A percentile compares a stretch with the other conserved stretches of the same genome.
These are phyloP conservation scores for Meliscaeva auricollis DNA, from an alignment of 2,888 invertebrate species.

Conservation along the genomic window DNA sequence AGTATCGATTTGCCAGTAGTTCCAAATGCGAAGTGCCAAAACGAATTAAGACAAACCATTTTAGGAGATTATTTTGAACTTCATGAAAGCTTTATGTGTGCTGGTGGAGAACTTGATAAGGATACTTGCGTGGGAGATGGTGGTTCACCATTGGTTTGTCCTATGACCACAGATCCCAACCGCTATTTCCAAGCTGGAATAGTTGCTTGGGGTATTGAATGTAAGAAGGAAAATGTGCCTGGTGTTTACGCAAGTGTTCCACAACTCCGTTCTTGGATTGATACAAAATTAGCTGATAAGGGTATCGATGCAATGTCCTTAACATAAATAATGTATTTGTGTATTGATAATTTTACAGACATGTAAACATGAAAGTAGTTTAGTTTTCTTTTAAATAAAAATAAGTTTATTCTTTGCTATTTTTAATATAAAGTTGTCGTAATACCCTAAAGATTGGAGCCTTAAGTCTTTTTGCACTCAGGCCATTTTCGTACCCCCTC, in stretches of 20 bases:
- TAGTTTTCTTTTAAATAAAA: too few species aligned
- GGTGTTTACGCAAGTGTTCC: slow-evolving; percentile 90
- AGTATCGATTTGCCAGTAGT: slow-evolving; percentile 89
- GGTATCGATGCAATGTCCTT: too few species aligned
- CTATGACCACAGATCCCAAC: slow-evolving; percentile 80
- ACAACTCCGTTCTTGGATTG: slow-evolving; percentile 88
- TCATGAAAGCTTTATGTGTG: slow-evolving; percentile 89
- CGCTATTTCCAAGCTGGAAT: slow-evolving; percentile 79
- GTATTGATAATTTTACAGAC: too few species aligned
- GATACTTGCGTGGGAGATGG: slow-evolving; percentile 86
- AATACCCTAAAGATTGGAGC: too few species aligned
- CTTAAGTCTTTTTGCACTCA: too few species aligned
- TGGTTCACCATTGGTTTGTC: slow-evolving; percentile 90
- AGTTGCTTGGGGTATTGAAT: slow-evolving; percentile 90
- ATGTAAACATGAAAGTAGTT: too few species aligned
- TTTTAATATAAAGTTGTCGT: too few species aligned
- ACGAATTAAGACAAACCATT: slow-evolving; percentile 85
- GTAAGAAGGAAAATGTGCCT: slow-evolving; percentile 87
- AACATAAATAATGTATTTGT: too few species aligned
- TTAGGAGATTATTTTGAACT: slow-evolving; percentile 88
- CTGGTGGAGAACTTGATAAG: slow-evolving; percentile 89
- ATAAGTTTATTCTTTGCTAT: too few species aligned
- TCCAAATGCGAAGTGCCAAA: slow-evolving; percentile 84
- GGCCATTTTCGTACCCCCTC: too few species aligned
- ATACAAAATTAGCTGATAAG: slow-evolving; percentile 78